Percentiles rank a stretch among this genome's conserved stretches.
These are phyloP conservation scores for Ophiodon elongatus DNA, from an alignment of 2,113 vertebrate genomes.

Conservation along the genomic window DNA sequence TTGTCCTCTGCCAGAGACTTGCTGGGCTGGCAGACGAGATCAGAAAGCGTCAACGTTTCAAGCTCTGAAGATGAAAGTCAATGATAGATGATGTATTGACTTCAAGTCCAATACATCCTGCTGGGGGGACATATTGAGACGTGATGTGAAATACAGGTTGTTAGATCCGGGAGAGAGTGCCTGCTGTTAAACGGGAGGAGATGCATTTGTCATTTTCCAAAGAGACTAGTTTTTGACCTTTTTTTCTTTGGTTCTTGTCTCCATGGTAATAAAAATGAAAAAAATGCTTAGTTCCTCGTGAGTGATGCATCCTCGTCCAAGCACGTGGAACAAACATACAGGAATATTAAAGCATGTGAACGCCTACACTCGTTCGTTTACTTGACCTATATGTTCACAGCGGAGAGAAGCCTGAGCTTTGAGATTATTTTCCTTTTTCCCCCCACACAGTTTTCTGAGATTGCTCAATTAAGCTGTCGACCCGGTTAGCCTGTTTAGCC, in stretches of 20 bases:
- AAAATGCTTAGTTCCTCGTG: not conserved
- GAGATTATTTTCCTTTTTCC: slow-evolving; percentile 25
- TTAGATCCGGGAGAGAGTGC: slow-evolving; percentile 17
- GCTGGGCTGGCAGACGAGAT: slow-evolving; percentile 28
- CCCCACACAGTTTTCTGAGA: slow-evolving; percentile 7
- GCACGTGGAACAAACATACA: slow-evolving; percentile 5
- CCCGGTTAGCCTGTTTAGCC: slow-evolving; percentile 27
- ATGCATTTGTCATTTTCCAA: slow-evolving; percentile 8
- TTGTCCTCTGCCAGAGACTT: slow-evolving; percentile 35
- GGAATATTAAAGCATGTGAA: not conserved
- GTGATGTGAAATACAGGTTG: slow-evolving; percentile 42
- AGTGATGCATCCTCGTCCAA: not conserved
- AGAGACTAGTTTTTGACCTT: not conserved
- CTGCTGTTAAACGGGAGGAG: slow-evolving; percentile 7
- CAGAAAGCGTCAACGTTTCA: slow-evolving; percentile 22
- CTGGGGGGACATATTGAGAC: slow-evolving; percentile 42
- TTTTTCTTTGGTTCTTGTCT: not conserved
- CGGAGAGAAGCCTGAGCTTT: not conserved
- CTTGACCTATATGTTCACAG: slow-evolving; percentile 45
- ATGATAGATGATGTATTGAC: slow-evolving; percentile 52
- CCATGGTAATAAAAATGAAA: slow-evolving; percentile 3
- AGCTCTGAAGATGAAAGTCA: slow-evolving; percentile 45
- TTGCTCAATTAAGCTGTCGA: slow-evolving; percentile 44
- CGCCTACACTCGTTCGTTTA: not conserved
- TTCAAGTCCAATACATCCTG: slow-evolving; percentile 23